Evolutionary conservation across 2,797 vertebrate genomes (phyloP).

Genomic region (Pelodytes ibericus): DNA sequence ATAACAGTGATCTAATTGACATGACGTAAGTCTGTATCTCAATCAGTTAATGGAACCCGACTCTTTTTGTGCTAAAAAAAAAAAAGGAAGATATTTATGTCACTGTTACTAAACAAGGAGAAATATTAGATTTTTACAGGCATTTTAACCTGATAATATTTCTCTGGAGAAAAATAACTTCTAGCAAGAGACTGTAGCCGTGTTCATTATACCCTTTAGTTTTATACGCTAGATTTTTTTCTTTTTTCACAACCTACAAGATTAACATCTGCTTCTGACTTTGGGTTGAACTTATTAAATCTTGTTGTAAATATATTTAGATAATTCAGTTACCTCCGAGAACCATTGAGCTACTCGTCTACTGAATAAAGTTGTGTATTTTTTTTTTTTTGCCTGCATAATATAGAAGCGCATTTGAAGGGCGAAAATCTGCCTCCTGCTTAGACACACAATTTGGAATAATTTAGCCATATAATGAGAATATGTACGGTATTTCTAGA

Average conservation of each 20-base stretch:
- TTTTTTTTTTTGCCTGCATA: background rate
- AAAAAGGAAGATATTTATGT: slow-evolving; percentile 30
- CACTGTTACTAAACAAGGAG: slow-evolving; percentile 4
- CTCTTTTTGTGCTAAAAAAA: slow-evolving; percentile 6
- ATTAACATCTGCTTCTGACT: slow-evolving; percentile 37
- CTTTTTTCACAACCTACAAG: slow-evolving; percentile 15
- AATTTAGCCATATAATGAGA: slow-evolving; percentile 32
- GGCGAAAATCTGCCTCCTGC: slow-evolving; percentile 42
- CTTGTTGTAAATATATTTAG: slow-evolving; percentile 35
- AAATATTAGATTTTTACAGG: slow-evolving; percentile 18
- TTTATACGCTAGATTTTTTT: slow-evolving; percentile 22
- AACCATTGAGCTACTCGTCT: background rate
- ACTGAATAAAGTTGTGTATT: background rate
- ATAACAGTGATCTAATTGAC: background rate
- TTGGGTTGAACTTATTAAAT: slow-evolving; percentile 44
- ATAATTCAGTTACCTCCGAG: slow-evolving; percentile 29
- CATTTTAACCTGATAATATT: slow-evolving; percentile 35
- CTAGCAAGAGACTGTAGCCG: slow-evolving; percentile 2
- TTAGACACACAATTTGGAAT: slow-evolving; percentile 16
- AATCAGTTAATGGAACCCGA: background rate
- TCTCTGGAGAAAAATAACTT: slow-evolving; percentile 41
- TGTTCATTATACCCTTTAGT: slow-evolving; percentile 42
- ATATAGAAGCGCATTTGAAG: slow-evolving; percentile 24
- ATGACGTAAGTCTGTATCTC: background rate
- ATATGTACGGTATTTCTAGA: slow-evolving; percentile 24